Evolutionary conservation across 2,888 invertebrate genomes (phyloP).

Genomic region (Erebia ligea): DNA sequence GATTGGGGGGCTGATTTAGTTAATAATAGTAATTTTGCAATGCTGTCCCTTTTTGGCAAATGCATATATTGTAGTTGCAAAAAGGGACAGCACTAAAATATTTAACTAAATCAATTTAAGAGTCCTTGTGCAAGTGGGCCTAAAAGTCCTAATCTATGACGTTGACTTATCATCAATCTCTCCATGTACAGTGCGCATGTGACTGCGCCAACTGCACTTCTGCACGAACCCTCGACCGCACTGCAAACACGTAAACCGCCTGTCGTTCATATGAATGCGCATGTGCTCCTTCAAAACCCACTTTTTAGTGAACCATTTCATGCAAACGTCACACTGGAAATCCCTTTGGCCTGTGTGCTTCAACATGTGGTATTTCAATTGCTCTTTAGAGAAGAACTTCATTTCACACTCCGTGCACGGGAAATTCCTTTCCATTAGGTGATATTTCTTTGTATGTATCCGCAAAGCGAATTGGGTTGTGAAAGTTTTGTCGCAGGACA

Average conservation of each 20-base stretch:
- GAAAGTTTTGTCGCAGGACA: conserved; percentile 46
- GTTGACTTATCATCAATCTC: background rate
- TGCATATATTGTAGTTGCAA: no score
- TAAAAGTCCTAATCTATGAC: background rate
- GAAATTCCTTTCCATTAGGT: conserved; percentile 42
- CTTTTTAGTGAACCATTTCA: conserved; percentile 49
- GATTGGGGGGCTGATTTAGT: no score
- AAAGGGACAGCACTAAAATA: no score
- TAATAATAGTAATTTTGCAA: no score
- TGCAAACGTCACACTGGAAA: conserved; percentile 61
- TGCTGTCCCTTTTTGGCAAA: no score
- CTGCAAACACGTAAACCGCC: conserved; percentile 50
- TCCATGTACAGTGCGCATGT: conserved; percentile 48
- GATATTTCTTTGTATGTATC: conserved; percentile 42
- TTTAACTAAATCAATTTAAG: no score
- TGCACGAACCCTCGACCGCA: conserved; percentile 52
- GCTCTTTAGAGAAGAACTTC: conserved; percentile 51
- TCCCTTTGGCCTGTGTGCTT: conserved; percentile 57
- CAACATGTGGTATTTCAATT: conserved; percentile 53
- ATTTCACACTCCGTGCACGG: conserved; percentile 50
- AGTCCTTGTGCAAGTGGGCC: no score
- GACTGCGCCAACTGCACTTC: conserved; percentile 51
- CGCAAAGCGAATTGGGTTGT: conserved; percentile 36
- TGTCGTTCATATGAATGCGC: conserved; percentile 38
- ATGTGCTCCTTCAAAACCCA: conserved; percentile 47